Evolutionary conservation across 1,140 invertebrate genomes (phyloP).

Genomic region (Drosophila baimaii): DNA sequence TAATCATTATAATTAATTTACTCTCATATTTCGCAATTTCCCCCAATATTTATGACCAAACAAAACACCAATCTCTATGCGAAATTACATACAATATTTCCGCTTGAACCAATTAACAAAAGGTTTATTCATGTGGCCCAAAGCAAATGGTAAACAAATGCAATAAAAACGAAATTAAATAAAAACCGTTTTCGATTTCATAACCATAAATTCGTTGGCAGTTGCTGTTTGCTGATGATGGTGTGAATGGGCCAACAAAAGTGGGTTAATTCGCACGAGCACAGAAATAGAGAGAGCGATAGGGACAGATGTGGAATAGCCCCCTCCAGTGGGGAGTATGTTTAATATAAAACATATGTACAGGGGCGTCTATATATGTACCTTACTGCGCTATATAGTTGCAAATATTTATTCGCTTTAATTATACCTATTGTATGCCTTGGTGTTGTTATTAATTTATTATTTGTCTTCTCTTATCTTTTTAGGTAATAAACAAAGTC

Average conservation of each 20-base stretch:
- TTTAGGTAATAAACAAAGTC: slow-evolving; percentile 62
- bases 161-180: slow-evolving; percentile 59
- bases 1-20: not conserved
- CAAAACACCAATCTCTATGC: not conserved
- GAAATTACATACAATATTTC: slow-evolving; percentile 29
- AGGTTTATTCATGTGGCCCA: slow-evolving; percentile 2
- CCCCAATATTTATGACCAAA: not conserved
- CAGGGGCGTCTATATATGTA: not conserved
- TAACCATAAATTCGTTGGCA: slow-evolving; percentile 53
- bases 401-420: slow-evolving; percentile 43
- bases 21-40: not conserved
- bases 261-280: slow-evolving; percentile 65
- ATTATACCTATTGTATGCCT: slow-evolving; percentile 32
- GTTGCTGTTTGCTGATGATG: slow-evolving; percentile 38
- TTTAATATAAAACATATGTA: slow-evolving; percentile 13
- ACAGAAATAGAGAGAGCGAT: slow-evolving; percentile 11
- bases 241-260: slow-evolving; percentile 54
- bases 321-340: slow-evolving; percentile 13
- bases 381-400: slow-evolving; percentile 9
- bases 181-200: slow-evolving; percentile 65
- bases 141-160: slow-evolving; percentile 51
- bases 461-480: slow-evolving; percentile 41
- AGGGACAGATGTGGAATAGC: slow-evolving; percentile 38
- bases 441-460: slow-evolving; percentile 30
- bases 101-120: slow-evolving; percentile 45